These are phyloP conservation scores for Psylliodes chrysocephalus DNA, from an alignment of 2,888 invertebrate species.

Conservation along the genomic window DNA sequence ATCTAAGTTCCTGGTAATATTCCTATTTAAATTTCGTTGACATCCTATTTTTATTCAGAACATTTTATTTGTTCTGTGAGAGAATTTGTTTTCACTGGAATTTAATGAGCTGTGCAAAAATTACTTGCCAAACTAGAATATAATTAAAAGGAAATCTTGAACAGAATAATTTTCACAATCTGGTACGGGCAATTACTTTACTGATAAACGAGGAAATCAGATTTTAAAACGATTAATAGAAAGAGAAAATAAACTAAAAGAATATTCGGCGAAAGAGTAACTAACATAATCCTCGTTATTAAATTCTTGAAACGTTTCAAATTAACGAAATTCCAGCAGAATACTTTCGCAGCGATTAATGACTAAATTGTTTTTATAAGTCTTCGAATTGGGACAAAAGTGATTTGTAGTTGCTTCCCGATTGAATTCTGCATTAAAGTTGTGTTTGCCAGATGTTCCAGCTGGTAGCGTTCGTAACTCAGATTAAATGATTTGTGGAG, in stretches of 20 bases:
- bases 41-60: no score
- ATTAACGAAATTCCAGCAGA: background rate
- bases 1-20: no score
- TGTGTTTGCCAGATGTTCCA: slow-evolving; percentile 5
- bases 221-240: no score
- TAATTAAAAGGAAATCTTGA: no score
- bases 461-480: background rate
- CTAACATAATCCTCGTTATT: background rate
- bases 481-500: background rate
- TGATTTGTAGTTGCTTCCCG: slow-evolving; percentile 5
- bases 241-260: background rate
- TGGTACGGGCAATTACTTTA: no score
- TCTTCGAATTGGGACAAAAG: background rate
- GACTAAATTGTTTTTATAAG: background rate
- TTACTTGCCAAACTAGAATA: no score
- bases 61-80: no score
- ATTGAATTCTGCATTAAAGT: slow-evolving; percentile 1
- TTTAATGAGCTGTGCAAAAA: no score
- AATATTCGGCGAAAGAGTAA: background rate
- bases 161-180: no score
- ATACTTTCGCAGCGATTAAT: background rate
- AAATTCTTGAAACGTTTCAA: background rate
- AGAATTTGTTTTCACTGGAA: no score
- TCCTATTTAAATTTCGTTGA: no score
- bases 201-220: no score